Evolutionary conservation across 2,888 invertebrate species (phyloP), one percentile per base, ranked within the genome.

Genomic region (Phania funesta): DNA sequence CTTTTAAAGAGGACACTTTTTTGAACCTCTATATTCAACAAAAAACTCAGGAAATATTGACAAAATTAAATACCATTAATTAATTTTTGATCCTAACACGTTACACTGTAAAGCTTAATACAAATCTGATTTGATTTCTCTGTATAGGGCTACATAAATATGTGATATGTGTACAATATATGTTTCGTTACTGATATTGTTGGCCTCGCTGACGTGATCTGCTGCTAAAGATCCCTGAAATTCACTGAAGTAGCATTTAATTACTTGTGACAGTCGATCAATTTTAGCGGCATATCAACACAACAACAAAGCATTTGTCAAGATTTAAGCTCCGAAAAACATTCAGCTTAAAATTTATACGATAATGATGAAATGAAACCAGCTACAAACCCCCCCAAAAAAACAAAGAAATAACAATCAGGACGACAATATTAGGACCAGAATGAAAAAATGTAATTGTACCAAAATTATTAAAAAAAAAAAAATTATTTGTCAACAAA

Each of bases 181-280:
- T 35, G 24, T 62, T 32, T 29, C 3, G 18, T 50, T 50, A 26
- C 35, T 46, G 54, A 7, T 65, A 22, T 65, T 77, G 68, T 78
- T 78, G 64, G 70, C 74, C 41, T 44, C 74, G 78, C 70, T 82
- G 82, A 82, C 65, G 78, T 82, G 82, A 82, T 78, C 68, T 65
- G 74, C 74, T 82, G 78, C 82, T 82, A 82, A 82, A 82, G 82
- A 82, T 78, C 82, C 82, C 82, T 78, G 70, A 82, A 82, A 82
- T 70, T 78, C 82, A 82, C 78, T 78, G 74, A 82, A 64, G 82
- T 82, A 82, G 82, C 82, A 82, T 78, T 82, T 82, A 82, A 82
- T 78, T 82, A 78, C 58, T 82, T 78, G 58, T 82, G 82, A 82
- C 82, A 82, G 82, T 82, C 82, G 78, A 82, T 82, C 82, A 82